Evolutionary conservation across 2,888 invertebrate species (phyloP), one percentile per base, ranked within the genome.

Genomic region (Heteromurus nitidus): DNA sequence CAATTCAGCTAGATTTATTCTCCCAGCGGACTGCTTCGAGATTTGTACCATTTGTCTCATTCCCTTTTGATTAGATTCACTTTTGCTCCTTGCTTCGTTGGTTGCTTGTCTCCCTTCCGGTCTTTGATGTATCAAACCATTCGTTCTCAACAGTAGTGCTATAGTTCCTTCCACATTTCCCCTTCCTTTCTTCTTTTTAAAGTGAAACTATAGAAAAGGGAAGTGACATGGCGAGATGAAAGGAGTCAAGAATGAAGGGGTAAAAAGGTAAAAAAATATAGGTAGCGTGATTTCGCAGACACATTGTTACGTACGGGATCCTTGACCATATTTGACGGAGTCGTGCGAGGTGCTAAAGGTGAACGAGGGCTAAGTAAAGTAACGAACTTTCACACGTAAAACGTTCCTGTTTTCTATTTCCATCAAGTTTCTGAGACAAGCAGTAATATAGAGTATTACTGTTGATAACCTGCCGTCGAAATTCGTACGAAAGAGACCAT

Each of bases 41-140:
- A 65, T 44, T 65, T 47, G 68, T 50, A 50, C 68, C 50, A 68
- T 53, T 68, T 68, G 68, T 68, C 68, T 28, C 53, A 31, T 68
- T 68, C 68, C 50, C 28, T 53, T 68, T 68, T 68, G 47, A 68
- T 68, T 53, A 68, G 68, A 50, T 50, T 68, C 65, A 42, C 26
- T 68, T 68, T 30, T 30, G 16, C 65, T 44, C 16, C 64, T 30
- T 44, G 22, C 44, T 65, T 44, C 26, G 22, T 65, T 44, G 26
- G 24, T 22, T 55, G 55, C 55, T 9, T 55, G 50, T 20, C 9
- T 36, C 36, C 36, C 13, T 9, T 13, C 36, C n/a, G n/a, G n/a
- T n/a, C n/a, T n/a, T n/a, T 44, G 44, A n/a, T 50, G 20, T 20
- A 9, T 50, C n/a, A 50, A 50, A 9, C 20, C 50, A 50, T 50